A percentile compares a stretch with the other conserved stretches of the same genome.
phyloP scores from a whole-genome alignment of 1,140 invertebrate genomes.

The Carposina sasakii region DNA sequence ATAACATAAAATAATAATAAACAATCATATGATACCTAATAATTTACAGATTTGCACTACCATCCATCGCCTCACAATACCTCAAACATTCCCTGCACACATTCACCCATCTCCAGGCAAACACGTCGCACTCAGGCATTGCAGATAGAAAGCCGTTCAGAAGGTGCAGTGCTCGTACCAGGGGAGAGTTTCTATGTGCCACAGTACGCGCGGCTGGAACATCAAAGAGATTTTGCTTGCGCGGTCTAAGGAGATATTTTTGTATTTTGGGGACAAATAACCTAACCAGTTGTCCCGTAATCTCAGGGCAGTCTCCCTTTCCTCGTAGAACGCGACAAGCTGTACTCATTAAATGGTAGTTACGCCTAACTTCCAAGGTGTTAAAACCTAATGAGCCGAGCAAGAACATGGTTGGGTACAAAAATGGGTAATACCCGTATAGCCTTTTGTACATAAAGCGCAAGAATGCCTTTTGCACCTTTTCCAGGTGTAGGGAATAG shows the following conservation, averaged over 20 bases:
- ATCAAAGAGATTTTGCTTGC: neutral
- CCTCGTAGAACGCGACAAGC: neutral
- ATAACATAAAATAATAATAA: too few relatives aligned
- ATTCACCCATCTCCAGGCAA: too few relatives aligned
- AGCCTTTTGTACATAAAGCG: neutral
- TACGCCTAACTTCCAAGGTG: neutral
- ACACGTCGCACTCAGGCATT: too few relatives aligned
- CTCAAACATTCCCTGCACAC: too few relatives aligned
- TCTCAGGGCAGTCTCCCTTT: neutral
- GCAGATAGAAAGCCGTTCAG: too few relatives aligned
- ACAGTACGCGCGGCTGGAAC: neutral
- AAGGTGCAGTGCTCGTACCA: too few relatives aligned
- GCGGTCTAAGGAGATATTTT: neutral
- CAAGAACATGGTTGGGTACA: neutral
- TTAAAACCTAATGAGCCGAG: neutral
- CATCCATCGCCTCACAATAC: too few relatives aligned
- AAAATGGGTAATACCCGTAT: neutral
- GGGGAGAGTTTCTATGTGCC: too few relatives aligned
- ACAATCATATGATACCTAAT: too few relatives aligned
- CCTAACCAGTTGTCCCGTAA: neutral
- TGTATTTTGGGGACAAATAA: neutral
- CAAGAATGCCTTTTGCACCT: slow-evolving; percentile 4
- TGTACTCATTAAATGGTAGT: neutral
- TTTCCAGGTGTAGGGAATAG: neutral
- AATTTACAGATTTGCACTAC: too few relatives aligned